These are phyloP conservation scores for Oryzaephilus surinamensis DNA, from an alignment of 1,140 invertebrate genomes.

Conservation along the genomic window DNA sequence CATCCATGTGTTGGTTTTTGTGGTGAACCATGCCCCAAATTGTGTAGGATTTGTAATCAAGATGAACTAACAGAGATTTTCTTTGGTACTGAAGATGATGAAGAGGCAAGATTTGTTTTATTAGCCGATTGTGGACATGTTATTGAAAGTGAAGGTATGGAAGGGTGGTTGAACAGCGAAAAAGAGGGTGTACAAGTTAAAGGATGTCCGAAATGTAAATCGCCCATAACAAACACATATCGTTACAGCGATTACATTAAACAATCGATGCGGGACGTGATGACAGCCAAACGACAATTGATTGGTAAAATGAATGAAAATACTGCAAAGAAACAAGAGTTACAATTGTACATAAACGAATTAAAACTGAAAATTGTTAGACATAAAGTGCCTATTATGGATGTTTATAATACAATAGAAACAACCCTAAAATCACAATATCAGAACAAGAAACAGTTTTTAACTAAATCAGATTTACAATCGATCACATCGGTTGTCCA, in stretches of 20 bases:
- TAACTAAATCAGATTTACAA: too few species aligned
- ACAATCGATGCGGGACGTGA: constrained; percentile 41
- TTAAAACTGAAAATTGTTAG: neutral
- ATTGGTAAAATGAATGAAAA: constrained; percentile 30
- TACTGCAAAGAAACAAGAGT: constrained; percentile 9
- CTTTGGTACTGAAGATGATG: constrained; percentile 46
- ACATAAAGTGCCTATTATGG: neutral
- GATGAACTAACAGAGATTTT: constrained; percentile 42
- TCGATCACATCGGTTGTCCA: too few species aligned
- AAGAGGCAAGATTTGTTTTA: constrained; percentile 47
- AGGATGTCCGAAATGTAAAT: constrained; percentile 52
- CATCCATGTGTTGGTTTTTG: constrained; percentile 57
- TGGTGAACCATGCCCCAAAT: constrained; percentile 49
- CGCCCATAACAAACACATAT: constrained; percentile 46
- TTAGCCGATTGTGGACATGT: constrained; percentile 54
- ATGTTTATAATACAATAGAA: constrained; percentile 3
- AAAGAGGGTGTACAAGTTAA: constrained; percentile 43
- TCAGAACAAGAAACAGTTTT: too few species aligned
- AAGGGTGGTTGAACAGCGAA: constrained; percentile 40
- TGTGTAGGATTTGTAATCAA: constrained; percentile 41
- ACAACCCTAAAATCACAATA: constrained; percentile 8
- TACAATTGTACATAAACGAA: neutral
- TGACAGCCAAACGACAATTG: constrained; percentile 43
- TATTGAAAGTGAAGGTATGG: constrained; percentile 46
- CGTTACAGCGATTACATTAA: constrained; percentile 52